Conservation (phyloP, 2,888 invertebrate species). For the Drosophila dives region DNA sequence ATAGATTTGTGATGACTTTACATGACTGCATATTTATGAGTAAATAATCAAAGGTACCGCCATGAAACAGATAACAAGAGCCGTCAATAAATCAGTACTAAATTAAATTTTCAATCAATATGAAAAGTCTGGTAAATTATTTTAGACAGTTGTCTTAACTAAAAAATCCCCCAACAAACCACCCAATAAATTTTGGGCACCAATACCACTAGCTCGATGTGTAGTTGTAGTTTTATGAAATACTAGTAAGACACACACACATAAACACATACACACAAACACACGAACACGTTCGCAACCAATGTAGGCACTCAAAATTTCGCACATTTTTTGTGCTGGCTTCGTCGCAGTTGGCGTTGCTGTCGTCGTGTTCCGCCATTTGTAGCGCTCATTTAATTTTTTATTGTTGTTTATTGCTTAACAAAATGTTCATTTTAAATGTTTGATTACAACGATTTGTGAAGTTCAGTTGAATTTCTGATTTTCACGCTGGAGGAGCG, state of each 20-base stretch:
- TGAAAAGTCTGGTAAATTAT: conserved; percentile 43
- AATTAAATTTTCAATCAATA: conserved; percentile 45
- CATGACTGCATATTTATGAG: background rate
- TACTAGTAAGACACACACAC: conserved; percentile 28
- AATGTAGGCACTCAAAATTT: conserved; percentile 65
- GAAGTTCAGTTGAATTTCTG: conserved; percentile 82
- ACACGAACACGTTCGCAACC: background rate
- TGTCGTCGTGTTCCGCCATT: conserved; percentile 74
- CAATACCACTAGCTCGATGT: conserved; percentile 2
- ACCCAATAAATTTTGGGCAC: conserved; percentile 21
- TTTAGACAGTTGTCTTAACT: conserved; percentile 44
- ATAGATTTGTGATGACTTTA: background rate
- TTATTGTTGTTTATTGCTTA: conserved; percentile 78
- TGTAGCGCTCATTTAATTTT: conserved; percentile 75
- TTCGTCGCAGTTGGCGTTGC: conserved; percentile 40
- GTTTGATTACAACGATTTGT: conserved; percentile 81
- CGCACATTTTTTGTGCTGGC: conserved; percentile 57
- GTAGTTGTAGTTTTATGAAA: conserved; percentile 26
- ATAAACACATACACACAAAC: background rate
- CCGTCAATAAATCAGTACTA: conserved; percentile 22
- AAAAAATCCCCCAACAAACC: conserved; percentile 32
- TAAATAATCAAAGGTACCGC: conserved; percentile 27
- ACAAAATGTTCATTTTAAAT: conserved; percentile 81
- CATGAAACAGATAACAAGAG: background rate
- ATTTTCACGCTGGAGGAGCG: conserved; percentile 76